phyloP scores from a whole-genome alignment of 2,888 invertebrate genomes.

The Trachelus troglodyta region DNA sequence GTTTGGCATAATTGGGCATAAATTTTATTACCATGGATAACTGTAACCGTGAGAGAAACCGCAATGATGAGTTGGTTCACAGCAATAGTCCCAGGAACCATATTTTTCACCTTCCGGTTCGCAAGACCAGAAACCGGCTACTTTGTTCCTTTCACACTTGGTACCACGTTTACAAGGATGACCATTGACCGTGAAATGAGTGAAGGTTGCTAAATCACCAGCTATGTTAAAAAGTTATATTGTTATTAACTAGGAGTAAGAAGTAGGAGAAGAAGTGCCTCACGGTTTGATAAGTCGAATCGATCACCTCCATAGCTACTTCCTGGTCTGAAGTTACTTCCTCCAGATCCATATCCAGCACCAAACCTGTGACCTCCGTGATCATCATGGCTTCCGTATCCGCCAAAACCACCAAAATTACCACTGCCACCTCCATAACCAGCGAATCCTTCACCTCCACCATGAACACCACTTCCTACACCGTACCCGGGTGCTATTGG shows the following conservation, averaged over 20 bases:
- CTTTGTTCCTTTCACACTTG: conserved; percentile 77
- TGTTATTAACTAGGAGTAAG: neutral
- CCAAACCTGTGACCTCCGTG: neutral
- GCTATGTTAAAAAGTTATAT: conserved; percentile 44
- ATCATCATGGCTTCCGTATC: neutral
- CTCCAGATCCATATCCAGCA: conserved; percentile 12
- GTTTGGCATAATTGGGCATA: neutral
- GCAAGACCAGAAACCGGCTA: conserved; percentile 87
- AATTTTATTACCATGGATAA: conserved; percentile 78
- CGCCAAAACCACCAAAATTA: neutral
- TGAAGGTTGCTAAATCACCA: conserved; percentile 72
- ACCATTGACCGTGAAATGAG: conserved; percentile 84
- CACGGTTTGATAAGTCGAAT: conserved; percentile 12
- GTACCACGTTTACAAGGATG: conserved; percentile 80
- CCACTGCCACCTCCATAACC: conserved; percentile 4
- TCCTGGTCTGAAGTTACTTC: conserved; percentile 17
- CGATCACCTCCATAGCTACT: conserved; percentile 20
- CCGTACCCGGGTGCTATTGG: conserved; percentile 10
- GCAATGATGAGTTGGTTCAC: conserved; percentile 83
- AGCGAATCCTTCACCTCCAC: conserved; percentile 6
- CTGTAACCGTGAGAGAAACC: conserved; percentile 85
- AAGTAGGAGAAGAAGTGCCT: neutral
- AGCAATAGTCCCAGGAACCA: conserved; percentile 88
- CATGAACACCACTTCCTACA: neutral
- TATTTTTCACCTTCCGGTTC: conserved; percentile 79